phyloP scores from a whole-genome alignment of 1,140 invertebrate species.

The Heliconius hermathena region DNA sequence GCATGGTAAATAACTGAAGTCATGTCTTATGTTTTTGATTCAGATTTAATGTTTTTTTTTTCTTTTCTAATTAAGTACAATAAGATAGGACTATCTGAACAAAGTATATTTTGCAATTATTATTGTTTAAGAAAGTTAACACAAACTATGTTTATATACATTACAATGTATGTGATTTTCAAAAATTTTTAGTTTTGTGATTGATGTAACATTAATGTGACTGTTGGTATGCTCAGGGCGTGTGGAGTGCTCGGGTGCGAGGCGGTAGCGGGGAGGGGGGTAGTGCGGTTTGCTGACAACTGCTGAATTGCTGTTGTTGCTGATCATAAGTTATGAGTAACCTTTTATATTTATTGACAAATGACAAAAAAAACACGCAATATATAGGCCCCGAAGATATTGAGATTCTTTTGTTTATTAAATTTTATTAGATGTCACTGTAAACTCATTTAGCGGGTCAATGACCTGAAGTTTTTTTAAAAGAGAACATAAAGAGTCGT shows the following conservation, averaged over 20 bases:
- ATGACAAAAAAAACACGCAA: slow-evolving; percentile 57
- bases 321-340: slow-evolving; percentile 80
- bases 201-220: slow-evolving; percentile 62
- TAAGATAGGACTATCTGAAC: slow-evolving; percentile 31
- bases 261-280: slow-evolving; percentile 71
- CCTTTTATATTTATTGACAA: slow-evolving; percentile 77
- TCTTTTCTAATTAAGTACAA: slow-evolving; percentile 18
- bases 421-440: not conserved
- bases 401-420: not conserved
- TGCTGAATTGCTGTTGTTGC: slow-evolving; percentile 79
- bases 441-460: not conserved
- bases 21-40: slow-evolving; percentile 34
- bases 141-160: not conserved
- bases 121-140: slow-evolving; percentile 1
- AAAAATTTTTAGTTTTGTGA: not conserved
- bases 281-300: slow-evolving; percentile 75
- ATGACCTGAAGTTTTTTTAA: slow-evolving; percentile 1
- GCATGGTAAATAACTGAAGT: slow-evolving; percentile 61
- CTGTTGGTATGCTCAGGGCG: slow-evolving; percentile 80
- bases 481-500: slow-evolving; percentile 28
- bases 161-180: not conserved
- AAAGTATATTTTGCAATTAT: slow-evolving; percentile 31
- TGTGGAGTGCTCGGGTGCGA: slow-evolving; percentile 67
- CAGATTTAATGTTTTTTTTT: slow-evolving; percentile 16
- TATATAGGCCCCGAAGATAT: slow-evolving; percentile 24